phyloP scores from a whole-genome alignment of 2,888 invertebrate species.

The Lepeophtheirus nordmannii region DNA sequence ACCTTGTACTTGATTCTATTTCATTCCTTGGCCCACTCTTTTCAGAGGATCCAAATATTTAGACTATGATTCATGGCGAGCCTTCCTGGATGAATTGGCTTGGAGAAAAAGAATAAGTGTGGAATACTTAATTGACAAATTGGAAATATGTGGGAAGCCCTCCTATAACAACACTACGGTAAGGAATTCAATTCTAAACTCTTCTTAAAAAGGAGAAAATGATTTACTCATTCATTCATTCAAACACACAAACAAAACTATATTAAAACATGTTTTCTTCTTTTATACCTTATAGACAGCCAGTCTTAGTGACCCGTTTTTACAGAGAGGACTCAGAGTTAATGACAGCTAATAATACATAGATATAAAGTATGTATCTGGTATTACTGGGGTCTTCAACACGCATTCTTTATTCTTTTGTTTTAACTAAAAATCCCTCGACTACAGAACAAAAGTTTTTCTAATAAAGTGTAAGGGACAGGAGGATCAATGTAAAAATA shows the following conservation, averaged over 20 bases:
- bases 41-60: constrained; percentile 18
- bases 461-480: too few relatives aligned
- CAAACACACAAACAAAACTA: too few relatives aligned
- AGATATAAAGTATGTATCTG: constrained; percentile 15
- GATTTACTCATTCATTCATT: background rate
- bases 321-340: constrained; percentile 4
- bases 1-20: background rate
- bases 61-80: constrained; percentile 14
- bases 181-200: background rate
- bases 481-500: too few relatives aligned
- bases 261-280: background rate
- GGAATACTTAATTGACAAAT: constrained; percentile 8
- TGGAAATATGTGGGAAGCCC: constrained; percentile 21
- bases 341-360: background rate
- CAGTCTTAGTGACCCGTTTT: constrained; percentile 7
- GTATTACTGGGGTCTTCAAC: too few relatives aligned
- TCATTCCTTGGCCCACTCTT: background rate
- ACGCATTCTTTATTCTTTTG: too few relatives aligned
- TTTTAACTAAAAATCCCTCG: too few relatives aligned
- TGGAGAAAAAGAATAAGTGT: constrained; percentile 16
- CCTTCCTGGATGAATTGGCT: constrained; percentile 25
- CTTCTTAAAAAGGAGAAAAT: background rate
- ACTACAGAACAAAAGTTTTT: too few relatives aligned
- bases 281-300: background rate
- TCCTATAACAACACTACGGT: constrained; percentile 9